Evolutionary conservation across 1,140 invertebrate species (phyloP), one percentile per base, ranked within the genome.

Genomic region (Temnothorax nylanderi): DNA sequence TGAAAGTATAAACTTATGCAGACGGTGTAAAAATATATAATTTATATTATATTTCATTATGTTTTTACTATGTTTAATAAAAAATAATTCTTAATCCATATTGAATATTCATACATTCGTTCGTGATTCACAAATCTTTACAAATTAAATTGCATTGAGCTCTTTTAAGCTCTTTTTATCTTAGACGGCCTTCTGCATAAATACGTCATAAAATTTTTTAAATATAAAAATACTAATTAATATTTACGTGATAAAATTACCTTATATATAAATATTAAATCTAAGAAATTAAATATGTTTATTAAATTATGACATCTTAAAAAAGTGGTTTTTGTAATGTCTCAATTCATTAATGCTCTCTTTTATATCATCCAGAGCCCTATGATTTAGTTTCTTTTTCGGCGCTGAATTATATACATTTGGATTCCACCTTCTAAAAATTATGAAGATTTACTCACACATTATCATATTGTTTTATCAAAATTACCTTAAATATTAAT

Each of bases 271-370:
- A 26, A 26, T 26, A 26, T 26, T 1, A 26, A 26, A 26, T 26
- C 26, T 26, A 26, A 26, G 26, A 26, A 26, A 26, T 26, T 1
- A 26, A 26, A 26, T 26, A 26, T 26, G 26, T 26, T 26, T 26
- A 26, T 26, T 6, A 41, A 41, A 41, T 41, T 41, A 41, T 41
- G 0, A 6, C 2, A 74, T 1, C 3, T 11, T 96, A 92, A 97
- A 97, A 71, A 97, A 94, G 92, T 93, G 92, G 88, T 95, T 80
- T 91, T 95, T 95, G 92, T 98, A 99, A 95, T 97, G 97, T 90
- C 97, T 96, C 16, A 99, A 94, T 95, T 99, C 98, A 65, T 96
- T 91, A 88, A 99, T 97, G 94, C 98, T 98, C 93, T 99, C 98
- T 91, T 96, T 96, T 64, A 99, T 98, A 94, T 99, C 99, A 90